phyloP scores from a whole-genome alignment of 2,113 vertebrate species.

The Ammodytes marinus region DNA sequence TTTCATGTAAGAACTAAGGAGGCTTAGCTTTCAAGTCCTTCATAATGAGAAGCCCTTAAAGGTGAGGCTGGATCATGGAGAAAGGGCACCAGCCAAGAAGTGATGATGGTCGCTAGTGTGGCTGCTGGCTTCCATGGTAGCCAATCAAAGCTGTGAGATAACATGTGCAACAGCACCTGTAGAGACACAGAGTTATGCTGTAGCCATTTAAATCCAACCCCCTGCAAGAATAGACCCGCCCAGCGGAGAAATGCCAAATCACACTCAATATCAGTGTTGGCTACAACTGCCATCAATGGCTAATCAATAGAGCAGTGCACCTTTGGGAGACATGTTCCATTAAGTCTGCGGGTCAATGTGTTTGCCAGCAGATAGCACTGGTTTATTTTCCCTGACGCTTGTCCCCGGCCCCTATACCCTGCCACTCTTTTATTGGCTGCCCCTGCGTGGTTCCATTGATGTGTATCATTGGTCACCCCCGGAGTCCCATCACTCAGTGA shows the following conservation, averaged over 20 bases:
- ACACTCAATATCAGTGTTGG: constrained; percentile 75
- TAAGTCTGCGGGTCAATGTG: constrained; percentile 75
- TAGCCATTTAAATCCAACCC: constrained; percentile 60
- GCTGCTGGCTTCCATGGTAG: constrained; percentile 40
- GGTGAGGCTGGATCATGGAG: constrained; percentile 66
- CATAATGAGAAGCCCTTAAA: constrained; percentile 70
- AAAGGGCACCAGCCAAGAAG: constrained; percentile 68
- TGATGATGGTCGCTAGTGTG: constrained; percentile 68
- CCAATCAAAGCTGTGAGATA: constrained; percentile 61
- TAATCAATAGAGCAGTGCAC: constrained; percentile 75
- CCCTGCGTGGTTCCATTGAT: constrained; percentile 72
- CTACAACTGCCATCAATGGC: constrained; percentile 74
- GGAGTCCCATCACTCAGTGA: constrained; percentile 73
- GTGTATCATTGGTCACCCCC: constrained; percentile 69
- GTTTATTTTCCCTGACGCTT: constrained; percentile 71
- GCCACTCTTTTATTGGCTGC: constrained; percentile 71
- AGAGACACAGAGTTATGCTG: constrained; percentile 43
- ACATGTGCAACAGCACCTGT: constrained; percentile 37
- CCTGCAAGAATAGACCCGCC: constrained; percentile 57
- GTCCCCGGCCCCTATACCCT: constrained; percentile 52
- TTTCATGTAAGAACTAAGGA: constrained; percentile 39
- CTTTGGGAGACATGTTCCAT: constrained; percentile 74
- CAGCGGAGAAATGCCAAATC: constrained; percentile 52
- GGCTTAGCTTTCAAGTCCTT: constrained; percentile 21
- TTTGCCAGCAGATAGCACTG: constrained; percentile 73